Conservation (phyloP, 2,888 invertebrate species). For the Elegia similella region DNA sequence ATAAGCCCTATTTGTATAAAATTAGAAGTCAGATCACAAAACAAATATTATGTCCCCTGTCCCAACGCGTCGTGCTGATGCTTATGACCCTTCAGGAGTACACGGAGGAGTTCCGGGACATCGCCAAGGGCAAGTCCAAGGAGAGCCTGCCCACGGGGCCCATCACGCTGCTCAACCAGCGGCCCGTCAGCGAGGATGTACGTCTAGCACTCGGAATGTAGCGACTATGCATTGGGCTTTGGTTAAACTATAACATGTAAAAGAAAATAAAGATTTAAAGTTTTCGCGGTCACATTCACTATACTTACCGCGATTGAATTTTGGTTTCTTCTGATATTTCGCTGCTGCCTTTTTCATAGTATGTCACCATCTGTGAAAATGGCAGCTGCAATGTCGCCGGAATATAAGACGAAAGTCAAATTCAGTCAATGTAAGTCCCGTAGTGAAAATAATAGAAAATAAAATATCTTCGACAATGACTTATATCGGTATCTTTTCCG, state of each 20-base stretch:
- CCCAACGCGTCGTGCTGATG: conserved; percentile 56
- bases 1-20: too few species aligned
- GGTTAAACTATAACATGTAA: not conserved
- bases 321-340: too few species aligned
- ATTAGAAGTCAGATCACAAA: not conserved
- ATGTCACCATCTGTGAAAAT: too few species aligned
- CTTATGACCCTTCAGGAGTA: conserved; percentile 89
- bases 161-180: conserved; percentile 97
- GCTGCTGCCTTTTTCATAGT: too few species aligned
- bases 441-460: too few species aligned
- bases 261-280: not conserved
- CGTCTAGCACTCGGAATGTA: conserved; percentile 63
- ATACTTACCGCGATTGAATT: not conserved
- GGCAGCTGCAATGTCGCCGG: too few species aligned
- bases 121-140: conserved; percentile 96
- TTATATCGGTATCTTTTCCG: too few species aligned
- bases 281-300: too few species aligned
- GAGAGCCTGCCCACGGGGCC: conserved; percentile 95
- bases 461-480: too few species aligned
- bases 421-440: too few species aligned
- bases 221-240: not conserved
- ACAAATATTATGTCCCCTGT: conserved; percentile 24
- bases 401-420: too few species aligned
- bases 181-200: conserved; percentile 96
- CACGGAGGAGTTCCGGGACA: conserved; percentile 98